These are phyloP conservation scores for Drosophila vallismaia DNA, from an alignment of 2,888 invertebrate genomes.

Conservation along the genomic window DNA sequence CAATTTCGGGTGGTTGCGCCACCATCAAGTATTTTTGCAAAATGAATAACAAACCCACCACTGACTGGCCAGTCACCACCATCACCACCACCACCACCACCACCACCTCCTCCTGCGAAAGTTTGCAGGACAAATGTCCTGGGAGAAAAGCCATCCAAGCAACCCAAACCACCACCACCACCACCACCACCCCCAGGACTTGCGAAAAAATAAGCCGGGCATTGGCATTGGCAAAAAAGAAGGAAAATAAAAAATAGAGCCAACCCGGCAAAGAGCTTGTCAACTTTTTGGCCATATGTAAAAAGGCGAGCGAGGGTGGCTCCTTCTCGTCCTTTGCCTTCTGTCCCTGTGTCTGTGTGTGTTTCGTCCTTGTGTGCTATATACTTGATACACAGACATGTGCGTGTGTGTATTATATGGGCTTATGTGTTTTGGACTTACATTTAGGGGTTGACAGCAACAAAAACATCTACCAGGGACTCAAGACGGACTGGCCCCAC, in stretches of 20 bases:
- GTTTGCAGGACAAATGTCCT: slow-evolving; percentile 6
- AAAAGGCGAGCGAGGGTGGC: slow-evolving; percentile 66
- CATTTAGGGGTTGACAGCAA: slow-evolving; percentile 42
- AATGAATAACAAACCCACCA: slow-evolving; percentile 67
- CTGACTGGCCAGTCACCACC: slow-evolving; percentile 60
- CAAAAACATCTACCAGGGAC: slow-evolving; percentile 2
- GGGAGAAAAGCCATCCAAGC: slow-evolving; percentile 12
- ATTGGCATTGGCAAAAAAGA: slow-evolving; percentile 52
- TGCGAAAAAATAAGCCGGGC: slow-evolving; percentile 63
- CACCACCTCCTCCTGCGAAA: slow-evolving; percentile 32
- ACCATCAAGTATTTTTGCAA: slow-evolving; percentile 56
- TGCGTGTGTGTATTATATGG: slow-evolving; percentile 27
- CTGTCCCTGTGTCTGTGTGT: slow-evolving; percentile 6
- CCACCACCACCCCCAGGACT: slow-evolving; percentile 28
- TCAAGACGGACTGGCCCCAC: slow-evolving; percentile 32
- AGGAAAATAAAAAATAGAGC: slow-evolving; percentile 10
- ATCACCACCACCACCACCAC: slow-evolving; percentile 34
- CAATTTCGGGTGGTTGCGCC: slow-evolving; percentile 18
- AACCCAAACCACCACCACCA: slow-evolving; percentile 46
- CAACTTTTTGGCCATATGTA: slow-evolving; percentile 77
- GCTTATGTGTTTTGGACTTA: slow-evolving; percentile 40
- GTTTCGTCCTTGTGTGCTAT: slow-evolving; percentile 32
- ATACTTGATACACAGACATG: slow-evolving; percentile 23
- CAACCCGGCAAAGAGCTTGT: slow-evolving; percentile 66
- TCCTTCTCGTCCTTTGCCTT: slow-evolving; percentile 29